Conservation (phyloP, 2,113 vertebrate genomes). For the Labeo rohita region DNA sequence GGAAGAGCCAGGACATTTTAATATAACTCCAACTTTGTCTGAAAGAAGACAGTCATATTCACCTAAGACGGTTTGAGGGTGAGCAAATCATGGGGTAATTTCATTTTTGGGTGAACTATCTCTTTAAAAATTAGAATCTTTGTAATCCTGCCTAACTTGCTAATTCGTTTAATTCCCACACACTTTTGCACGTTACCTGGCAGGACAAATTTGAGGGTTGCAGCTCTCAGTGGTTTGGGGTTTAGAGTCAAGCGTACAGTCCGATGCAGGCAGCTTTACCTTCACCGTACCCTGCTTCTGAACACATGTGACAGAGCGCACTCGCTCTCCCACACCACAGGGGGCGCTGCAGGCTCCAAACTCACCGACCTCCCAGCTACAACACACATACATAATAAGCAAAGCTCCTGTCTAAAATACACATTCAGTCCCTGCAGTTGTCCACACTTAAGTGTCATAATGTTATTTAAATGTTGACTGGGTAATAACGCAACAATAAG, state of each 20-base stretch:
- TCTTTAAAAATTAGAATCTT: no score
- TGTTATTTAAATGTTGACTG: not conserved
- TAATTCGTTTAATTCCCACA: not conserved
- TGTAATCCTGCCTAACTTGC: not conserved
- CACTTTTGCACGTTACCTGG: conserved; percentile 62
- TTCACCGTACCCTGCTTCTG: conserved; percentile 54
- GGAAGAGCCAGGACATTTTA: no score
- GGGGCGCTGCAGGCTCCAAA: conserved; percentile 73
- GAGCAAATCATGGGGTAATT: no score
- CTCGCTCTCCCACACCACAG: conserved; percentile 70
- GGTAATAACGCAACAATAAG: not conserved
- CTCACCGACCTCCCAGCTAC: conserved; percentile 72
- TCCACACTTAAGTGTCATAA: not conserved
- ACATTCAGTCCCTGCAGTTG: not conserved
- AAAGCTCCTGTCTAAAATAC: not conserved
- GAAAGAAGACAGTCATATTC: no score
- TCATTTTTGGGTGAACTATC: no score
- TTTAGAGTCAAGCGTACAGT: conserved; percentile 51
- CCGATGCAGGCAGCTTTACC: conserved; percentile 54
- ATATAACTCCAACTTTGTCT: no score
- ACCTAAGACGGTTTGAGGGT: no score
- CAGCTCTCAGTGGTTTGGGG: conserved; percentile 64
- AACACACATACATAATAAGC: conserved; percentile 29
- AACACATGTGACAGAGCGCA: conserved; percentile 72
- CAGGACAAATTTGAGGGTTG: conserved; percentile 68